These are phyloP conservation scores for Hoplostethus atlanticus DNA, from an alignment of 2,797 vertebrate genomes.

Conservation along the genomic window DNA sequence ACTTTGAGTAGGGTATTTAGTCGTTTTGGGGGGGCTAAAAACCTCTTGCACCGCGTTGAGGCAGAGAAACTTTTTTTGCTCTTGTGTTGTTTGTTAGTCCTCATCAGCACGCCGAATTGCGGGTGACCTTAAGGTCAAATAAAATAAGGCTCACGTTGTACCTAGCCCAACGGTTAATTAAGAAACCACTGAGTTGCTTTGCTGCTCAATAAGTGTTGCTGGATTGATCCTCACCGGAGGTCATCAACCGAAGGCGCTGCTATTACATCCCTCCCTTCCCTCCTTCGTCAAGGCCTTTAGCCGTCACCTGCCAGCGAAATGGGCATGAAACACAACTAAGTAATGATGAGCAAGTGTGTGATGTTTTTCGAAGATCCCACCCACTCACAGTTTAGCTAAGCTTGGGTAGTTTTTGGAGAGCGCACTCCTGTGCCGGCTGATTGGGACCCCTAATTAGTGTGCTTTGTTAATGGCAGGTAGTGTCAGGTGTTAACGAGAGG, in stretches of 20 bases:
- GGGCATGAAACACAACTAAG: background rate
- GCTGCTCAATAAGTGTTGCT: too few species aligned
- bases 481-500: slow-evolving; percentile 72
- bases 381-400: slow-evolving; percentile 58
- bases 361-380: slow-evolving; percentile 31
- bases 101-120: background rate
- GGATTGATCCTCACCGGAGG: too few species aligned
- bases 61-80: background rate
- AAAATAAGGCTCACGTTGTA: background rate
- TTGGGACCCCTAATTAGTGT: slow-evolving; percentile 73
- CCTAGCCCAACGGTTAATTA: background rate
- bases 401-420: slow-evolving; percentile 57
- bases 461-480: slow-evolving; percentile 72
- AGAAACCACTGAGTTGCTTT: too few species aligned
- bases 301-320: too few species aligned
- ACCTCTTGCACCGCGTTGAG: background rate
- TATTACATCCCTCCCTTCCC: too few species aligned
- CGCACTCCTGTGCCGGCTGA: slow-evolving; percentile 63
- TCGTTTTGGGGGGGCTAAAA: slow-evolving; percentile 9
- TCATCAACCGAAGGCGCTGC: too few species aligned
- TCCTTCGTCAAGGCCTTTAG: too few species aligned
- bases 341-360: background rate
- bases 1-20: slow-evolving; percentile 23
- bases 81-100: background rate
- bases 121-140: background rate